Evolutionary conservation across 2,797 vertebrate genomes (phyloP).

Genomic region (Labeo calbasu): DNA sequence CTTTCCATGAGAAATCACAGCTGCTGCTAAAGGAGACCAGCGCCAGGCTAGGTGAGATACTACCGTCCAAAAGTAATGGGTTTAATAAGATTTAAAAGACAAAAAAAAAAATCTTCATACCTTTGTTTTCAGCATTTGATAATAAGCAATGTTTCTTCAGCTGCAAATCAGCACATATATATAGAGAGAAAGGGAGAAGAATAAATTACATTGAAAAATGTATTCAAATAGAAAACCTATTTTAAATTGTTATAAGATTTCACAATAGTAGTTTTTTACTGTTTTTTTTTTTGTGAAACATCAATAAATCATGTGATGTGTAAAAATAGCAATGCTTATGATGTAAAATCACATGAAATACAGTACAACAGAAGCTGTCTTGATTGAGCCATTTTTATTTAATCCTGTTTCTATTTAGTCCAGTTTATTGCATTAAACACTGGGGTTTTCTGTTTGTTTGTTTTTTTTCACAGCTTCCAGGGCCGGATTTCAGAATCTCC

Average conservation of each 20-base stretch:
- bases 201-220: too few relatives aligned
- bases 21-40: conserved; percentile 78
- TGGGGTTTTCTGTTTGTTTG: not conserved
- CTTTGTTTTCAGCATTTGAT: not conserved
- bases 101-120: not conserved
- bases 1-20: conserved; percentile 74
- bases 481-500: conserved; percentile 73
- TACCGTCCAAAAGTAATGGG: not conserved
- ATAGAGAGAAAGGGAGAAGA: too few relatives aligned
- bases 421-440: not conserved
- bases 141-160: not conserved
- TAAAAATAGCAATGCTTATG: not conserved
- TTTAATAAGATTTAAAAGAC: not conserved
- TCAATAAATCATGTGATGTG: not conserved
- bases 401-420: not conserved
- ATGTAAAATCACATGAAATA: not conserved
- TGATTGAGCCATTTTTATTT: not conserved
- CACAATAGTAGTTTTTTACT: not conserved
- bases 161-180: not conserved
- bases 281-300: not conserved
- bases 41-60: conserved; percentile 73
- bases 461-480: conserved; percentile 64
- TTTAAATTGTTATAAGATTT: not conserved
- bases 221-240: not conserved
- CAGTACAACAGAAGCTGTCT: not conserved